Base-by-base conservation (phyloP, 2,797 vertebrate species). In the Sus cebifrons region DNA sequence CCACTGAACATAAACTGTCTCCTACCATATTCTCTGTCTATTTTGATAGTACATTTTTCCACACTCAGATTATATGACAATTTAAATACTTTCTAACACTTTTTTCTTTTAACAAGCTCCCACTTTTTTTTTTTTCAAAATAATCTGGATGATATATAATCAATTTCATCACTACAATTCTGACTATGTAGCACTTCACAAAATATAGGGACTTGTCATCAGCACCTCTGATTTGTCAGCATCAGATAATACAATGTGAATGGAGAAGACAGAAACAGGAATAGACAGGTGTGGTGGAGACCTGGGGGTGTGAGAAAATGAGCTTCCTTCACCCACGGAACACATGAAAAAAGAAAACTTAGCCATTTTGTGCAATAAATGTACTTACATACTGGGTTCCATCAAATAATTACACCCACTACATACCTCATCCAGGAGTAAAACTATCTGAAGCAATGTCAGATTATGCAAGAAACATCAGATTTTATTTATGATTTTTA, bases 81-180 rank as follows among this genome's bases (percentile, higher is more conserved):
- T n/a, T 71, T 84, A 86, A 95, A 92, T n/a, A 89, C 3, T 92
- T 90, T 65, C 56, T 49, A 21, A n/a, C 32, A 95, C 4, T 83
- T n/a, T 92, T 86, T 71, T 78, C 56, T 94, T 89, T 68, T 89
- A 96, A 82, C 68, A 83, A 96, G 52, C 3, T 58, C 40, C 23
- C 64, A 68, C 8, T 64, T 91, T 94, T 64, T 94, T 92, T 94
- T n/a, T 89, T 85, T 87, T 77, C 58, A 60, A 92, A 95, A 84
- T 90, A 64, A 86, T 44, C 27, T 65, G 54, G 73, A 70, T 64
- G n/a, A 78, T 78, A 74, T 78, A 15, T 52, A 71, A 74, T 54
- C 32, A 84, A 74, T 56, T 52, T 40, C 62, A 68, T 70, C 75
- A 91, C 40, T 89, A 97, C 89, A 87, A 89, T 65, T 81, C 5